These are phyloP conservation scores for Galagoides demidoff DNA, from an alignment of 2,797 vertebrate species.

Conservation along the genomic window DNA sequence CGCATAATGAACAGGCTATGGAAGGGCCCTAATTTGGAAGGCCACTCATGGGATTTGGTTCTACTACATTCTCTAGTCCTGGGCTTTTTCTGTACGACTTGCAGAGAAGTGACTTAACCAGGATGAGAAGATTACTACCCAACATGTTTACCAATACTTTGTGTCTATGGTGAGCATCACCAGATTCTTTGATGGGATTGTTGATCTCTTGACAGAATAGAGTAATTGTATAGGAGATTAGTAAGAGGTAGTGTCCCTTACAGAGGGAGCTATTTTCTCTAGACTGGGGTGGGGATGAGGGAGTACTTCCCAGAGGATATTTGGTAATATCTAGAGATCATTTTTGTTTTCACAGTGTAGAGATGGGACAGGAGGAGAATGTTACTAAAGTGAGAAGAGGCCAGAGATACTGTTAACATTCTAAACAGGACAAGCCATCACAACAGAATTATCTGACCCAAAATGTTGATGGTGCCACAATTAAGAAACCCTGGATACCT, in stretches of 20 bases:
- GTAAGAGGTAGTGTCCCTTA: not conserved
- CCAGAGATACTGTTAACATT: not conserved
- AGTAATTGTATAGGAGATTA: not conserved
- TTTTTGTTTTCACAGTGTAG: not conserved
- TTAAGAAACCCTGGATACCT: not conserved
- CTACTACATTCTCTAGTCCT: not conserved
- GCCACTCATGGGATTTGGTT: not conserved
- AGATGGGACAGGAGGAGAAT: not conserved
- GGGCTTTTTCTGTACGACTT: not conserved
- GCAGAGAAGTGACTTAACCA: not conserved
- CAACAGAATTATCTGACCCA: not conserved
- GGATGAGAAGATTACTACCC: not conserved
- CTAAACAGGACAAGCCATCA: not conserved
- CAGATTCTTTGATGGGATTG: not conserved
- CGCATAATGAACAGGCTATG: too few species aligned
- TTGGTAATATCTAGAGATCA: not conserved
- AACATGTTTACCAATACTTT: not conserved
- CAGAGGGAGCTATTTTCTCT: not conserved
- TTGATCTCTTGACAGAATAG: not conserved
- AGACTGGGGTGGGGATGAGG: accelerated
- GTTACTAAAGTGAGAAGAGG: not conserved
- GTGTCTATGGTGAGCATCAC: accelerated
- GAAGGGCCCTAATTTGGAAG: not conserved
- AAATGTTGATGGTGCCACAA: not conserved
- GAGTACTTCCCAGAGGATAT: not conserved